Base-by-base conservation (phyloP, 2,888 invertebrate species). In the Erynnis tages region DNA sequence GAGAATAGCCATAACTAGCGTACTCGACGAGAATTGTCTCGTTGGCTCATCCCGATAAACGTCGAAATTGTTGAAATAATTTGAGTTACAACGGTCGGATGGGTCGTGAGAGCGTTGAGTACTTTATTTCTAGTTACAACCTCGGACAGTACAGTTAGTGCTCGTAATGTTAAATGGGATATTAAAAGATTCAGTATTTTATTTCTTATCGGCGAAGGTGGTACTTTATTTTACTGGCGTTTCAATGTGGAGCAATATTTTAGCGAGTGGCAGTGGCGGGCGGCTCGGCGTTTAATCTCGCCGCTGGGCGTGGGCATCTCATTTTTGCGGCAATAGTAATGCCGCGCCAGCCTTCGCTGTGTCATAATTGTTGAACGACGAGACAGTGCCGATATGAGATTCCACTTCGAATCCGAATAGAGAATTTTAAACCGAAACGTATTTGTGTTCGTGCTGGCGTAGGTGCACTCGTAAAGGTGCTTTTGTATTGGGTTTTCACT, bases 161-260 rank as follows among this genome's bases (percentile, higher is more conserved):
- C 48, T 47, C 32, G 14, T 35, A 55, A 54, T 49, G 43, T 53
- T 49, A 41, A 52, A 53, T 56, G 44, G 47, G 50, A 53, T 30
- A 44, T 47, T 58, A 55, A 60, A 59, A 54, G 34, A 30, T 58
- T 49, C 35, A 32, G 47, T 57, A 53, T 57, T 59, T 57, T 57
- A 57, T 53, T 58, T 58, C 57, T 55, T 65, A 64, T 66, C 61
- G 62, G 58, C 46, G 57, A 55, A 57, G 58, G 64, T 57, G 57
- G 65, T 63, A 66, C 69, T 71, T 76, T 73, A 76, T 73, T 70
- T 71, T 62, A 71, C 66, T 69, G 66, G 59, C 67, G 66, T 68
- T 75, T 69, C 67, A 72, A 71, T 72, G 67, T 73, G 67, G 71
- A 71, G 67, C 68, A 73, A 79, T 79, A 78, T 76, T 76, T 79